Evolutionary conservation across 2,888 invertebrate genomes (phyloP).

Genomic region (Catocala nupta): DNA sequence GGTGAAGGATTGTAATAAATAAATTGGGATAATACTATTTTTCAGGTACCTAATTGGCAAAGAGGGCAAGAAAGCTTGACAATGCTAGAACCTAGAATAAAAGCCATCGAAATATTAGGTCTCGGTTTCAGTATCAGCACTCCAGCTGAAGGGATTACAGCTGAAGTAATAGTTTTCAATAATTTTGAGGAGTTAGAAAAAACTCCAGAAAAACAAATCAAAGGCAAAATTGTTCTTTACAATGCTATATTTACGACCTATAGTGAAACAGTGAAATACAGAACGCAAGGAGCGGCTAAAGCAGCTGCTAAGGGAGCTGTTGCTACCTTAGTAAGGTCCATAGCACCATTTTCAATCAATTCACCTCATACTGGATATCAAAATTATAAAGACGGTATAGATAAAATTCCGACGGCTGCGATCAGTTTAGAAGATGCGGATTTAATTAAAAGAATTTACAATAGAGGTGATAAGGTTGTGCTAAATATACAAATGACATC

Average conservation of each 20-base stretch:
- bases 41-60: constrained; percentile 78
- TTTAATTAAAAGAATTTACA: constrained; percentile 89
- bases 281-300: constrained; percentile 88
- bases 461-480: constrained; percentile 82
- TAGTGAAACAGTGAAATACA: constrained; percentile 89
- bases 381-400: constrained; percentile 85
- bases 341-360: constrained; percentile 92
- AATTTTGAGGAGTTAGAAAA: constrained; percentile 89
- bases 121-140: constrained; percentile 91
- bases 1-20: not conserved
- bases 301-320: constrained; percentile 92
- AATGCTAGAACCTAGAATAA: constrained; percentile 88
- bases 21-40: constrained; percentile 5
- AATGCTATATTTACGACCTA: constrained; percentile 90
- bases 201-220: constrained; percentile 80
- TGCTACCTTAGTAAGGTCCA: constrained; percentile 91
- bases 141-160: constrained; percentile 90
- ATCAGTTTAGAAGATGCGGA: constrained; percentile 94
- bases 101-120: constrained; percentile 89
- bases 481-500: constrained; percentile 90
- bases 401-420: constrained; percentile 91
- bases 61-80: constrained; percentile 90
- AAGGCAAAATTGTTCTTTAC: constrained; percentile 92
- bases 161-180: constrained; percentile 91
- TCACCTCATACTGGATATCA: constrained; percentile 93